Conservation (phyloP, 2,888 invertebrate species). For the Anoplius nigerrimus region DNA sequence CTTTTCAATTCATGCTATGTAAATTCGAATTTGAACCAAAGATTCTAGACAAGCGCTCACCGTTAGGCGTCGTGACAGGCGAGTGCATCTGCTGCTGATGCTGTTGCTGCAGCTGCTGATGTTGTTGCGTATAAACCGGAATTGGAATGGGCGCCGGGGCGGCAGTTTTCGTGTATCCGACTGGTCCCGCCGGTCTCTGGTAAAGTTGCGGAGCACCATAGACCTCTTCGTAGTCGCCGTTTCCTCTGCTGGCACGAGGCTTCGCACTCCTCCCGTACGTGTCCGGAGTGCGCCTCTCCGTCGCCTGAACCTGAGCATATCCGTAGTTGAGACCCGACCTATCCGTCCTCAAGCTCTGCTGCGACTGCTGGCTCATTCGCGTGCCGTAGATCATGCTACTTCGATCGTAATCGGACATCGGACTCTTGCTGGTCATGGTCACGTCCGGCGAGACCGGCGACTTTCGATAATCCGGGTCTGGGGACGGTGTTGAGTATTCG, state of each 20-base stretch:
- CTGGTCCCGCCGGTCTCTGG: constrained; percentile 67
- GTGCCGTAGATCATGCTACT: constrained; percentile 64
- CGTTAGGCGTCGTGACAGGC: constrained; percentile 44
- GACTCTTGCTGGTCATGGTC: constrained; percentile 61
- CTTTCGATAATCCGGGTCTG: constrained; percentile 64
- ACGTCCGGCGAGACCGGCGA: constrained; percentile 64
- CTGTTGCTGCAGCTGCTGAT: constrained; percentile 55
- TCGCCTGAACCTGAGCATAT: constrained; percentile 64
- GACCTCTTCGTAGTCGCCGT: constrained; percentile 87
- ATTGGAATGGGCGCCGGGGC: constrained; percentile 66
- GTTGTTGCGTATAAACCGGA: constrained; percentile 63
- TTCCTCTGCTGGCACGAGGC: constrained; percentile 72
- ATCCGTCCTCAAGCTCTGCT: constrained; percentile 66
- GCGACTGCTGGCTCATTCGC: constrained; percentile 53
- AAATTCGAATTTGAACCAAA: too few relatives aligned
- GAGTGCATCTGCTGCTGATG: constrained; percentile 50
- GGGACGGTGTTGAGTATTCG: constrained; percentile 83
- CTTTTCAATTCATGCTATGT: too few relatives aligned
- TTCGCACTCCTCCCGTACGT: constrained; percentile 81
- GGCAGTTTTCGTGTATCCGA: constrained; percentile 53
- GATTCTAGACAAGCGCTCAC: constrained; percentile 39
- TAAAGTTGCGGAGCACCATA: constrained; percentile 75
- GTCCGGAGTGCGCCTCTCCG: constrained; percentile 88
- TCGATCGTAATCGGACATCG: constrained; percentile 63
- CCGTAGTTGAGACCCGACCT: constrained; percentile 72